A percentile compares a stretch with the other conserved stretches of the same genome.
Conservation (phyloP, 2,113 vertebrate genomes). For the Tringa solitaria region DNA sequence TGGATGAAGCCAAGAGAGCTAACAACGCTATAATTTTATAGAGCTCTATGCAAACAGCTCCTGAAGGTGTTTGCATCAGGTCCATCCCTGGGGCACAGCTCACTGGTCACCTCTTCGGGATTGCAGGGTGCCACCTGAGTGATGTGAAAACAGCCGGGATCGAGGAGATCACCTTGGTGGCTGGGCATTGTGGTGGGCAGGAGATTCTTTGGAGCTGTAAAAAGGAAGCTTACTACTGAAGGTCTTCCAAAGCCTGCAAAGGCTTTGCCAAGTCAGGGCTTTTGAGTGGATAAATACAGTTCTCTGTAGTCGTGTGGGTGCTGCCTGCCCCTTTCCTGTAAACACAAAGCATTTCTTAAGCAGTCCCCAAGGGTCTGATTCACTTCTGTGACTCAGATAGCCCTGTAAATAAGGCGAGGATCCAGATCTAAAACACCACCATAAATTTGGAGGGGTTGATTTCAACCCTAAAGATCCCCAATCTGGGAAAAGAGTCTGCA, state of each 20-base stretch:
- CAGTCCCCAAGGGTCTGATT: not conserved
- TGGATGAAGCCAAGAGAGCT: not conserved
- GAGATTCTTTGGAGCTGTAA: not conserved
- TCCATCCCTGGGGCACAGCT: not conserved
- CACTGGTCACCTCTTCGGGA: not conserved
- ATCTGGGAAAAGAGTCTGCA: not conserved
- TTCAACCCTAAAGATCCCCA: not conserved
- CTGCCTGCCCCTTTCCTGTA: not conserved
- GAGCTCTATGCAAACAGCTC: not conserved
- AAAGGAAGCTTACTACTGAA: not conserved
- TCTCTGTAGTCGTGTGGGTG: not conserved
- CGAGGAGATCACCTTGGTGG: not conserved
- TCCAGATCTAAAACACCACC: not conserved
- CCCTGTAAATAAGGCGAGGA: not conserved
- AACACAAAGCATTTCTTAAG: not conserved
- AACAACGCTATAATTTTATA: not conserved
- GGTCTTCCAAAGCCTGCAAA: not conserved
- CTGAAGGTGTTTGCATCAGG: not conserved
- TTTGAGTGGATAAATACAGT: not conserved
- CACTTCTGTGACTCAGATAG: not conserved
- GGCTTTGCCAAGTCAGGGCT: not conserved
- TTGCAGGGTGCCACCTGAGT: not conserved
- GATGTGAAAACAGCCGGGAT: not conserved
- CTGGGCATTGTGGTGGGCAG: not conserved
- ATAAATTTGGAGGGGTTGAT: not conserved